Evolutionary conservation across 53 echinoderm and acorn worm genomes (phyloP).

Genomic region (Actinopyga echinites): DNA sequence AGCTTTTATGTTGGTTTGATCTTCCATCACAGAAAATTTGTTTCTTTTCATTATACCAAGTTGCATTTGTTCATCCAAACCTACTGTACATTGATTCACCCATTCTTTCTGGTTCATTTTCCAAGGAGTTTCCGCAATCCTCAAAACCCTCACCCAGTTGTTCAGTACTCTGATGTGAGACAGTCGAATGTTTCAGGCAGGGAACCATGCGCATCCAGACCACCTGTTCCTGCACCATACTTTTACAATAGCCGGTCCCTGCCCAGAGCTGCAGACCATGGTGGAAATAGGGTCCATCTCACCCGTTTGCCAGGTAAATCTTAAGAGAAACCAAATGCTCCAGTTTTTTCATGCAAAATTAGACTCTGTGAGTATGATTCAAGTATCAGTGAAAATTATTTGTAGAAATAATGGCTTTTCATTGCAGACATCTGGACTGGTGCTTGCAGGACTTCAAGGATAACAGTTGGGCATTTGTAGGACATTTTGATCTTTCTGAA

Average conservation of each 20-base stretch:
- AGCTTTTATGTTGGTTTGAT: no score
- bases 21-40: no score
- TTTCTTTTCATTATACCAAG: no score
- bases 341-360: neutral
- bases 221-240: conserved; percentile 90
- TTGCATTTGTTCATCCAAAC: no score
- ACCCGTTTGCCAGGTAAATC: conserved; percentile 75
- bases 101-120: no score
- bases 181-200: conserved; percentile 37
- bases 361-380: neutral
- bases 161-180: conserved; percentile 80
- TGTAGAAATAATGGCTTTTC: no score
- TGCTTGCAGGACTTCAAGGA: no score
- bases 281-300: conserved; percentile 72
- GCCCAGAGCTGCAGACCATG: conserved; percentile 73
- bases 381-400: no score
- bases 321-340: neutral
- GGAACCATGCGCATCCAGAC: conserved; percentile 22
- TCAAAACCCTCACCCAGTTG: conserved; percentile 85
- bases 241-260: conserved; percentile 78
- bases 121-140: conserved; percentile 93
- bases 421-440: no score
- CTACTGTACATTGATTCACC: no score
- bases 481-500: no score
- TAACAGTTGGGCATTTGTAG: no score